A percentile compares a stretch with the other conserved stretches of the same genome.
phyloP scores from a whole-genome alignment of 1,140 invertebrate genomes.

The Chionoecetes opilio region DNA sequence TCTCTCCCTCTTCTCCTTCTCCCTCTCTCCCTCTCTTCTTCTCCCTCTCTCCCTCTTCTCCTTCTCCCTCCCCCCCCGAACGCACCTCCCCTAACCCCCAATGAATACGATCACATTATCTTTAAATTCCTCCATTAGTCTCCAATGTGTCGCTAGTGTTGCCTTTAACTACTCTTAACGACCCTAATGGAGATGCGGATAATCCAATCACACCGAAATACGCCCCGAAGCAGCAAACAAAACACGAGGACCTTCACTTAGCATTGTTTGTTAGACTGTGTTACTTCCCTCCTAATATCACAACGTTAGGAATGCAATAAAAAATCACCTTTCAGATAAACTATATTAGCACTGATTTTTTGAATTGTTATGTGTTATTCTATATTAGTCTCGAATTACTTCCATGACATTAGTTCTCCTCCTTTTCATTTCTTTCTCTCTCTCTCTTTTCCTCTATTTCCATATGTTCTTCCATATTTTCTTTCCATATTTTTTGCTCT shows the following conservation, averaged over 20 bases:
- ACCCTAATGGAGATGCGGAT: slow-evolving; percentile 72
- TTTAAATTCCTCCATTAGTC: slow-evolving; percentile 65
- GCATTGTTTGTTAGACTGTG: not conserved
- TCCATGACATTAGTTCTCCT: no score
- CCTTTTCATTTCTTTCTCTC: not conserved
- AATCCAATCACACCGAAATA: slow-evolving; percentile 74
- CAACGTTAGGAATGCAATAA: not conserved
- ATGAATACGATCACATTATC: slow-evolving; percentile 55
- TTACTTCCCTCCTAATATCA: not conserved
- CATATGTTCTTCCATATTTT: not conserved
- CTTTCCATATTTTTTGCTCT: not conserved
- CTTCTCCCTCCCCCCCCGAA: not conserved
- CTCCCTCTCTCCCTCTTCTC: slow-evolving; percentile 10
- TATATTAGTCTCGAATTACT: no score
- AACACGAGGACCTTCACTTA: slow-evolving; percentile 41
- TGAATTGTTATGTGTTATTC: no score
- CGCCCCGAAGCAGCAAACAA: not conserved
- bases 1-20: not conserved
- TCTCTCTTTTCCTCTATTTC: not conserved
- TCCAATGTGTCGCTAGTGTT: slow-evolving; percentile 70
- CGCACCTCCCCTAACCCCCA: not conserved
- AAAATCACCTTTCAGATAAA: no score
- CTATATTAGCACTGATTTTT: no score
- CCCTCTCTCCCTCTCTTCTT: not conserved
- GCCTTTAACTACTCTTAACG: slow-evolving; percentile 70